Percentiles rank a stretch among this genome's conserved stretches.
Conservation (phyloP, 2,888 invertebrate species). For the Tipula helvola region DNA sequence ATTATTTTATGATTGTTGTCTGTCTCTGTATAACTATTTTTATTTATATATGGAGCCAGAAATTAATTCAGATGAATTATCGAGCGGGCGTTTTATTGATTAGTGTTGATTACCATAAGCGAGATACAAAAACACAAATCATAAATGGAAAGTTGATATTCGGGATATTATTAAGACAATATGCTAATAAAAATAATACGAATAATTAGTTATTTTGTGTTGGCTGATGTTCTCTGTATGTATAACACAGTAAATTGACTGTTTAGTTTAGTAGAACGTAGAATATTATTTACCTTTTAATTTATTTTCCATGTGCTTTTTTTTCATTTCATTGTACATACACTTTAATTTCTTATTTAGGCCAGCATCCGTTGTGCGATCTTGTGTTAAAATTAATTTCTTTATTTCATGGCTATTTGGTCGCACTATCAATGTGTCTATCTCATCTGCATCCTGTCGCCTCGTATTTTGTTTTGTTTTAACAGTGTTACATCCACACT, state of each 20-base stretch:
- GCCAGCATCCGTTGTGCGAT: neutral
- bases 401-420: neutral
- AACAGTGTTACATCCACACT: neutral
- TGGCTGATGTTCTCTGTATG: neutral
- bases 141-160: neutral
- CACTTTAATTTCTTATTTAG: neutral
- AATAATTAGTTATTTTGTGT: neutral
- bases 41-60: neutral
- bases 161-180: neutral
- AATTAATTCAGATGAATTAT: neutral
- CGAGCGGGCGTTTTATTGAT: neutral
- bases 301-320: neutral
- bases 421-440: neutral
- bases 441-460: neutral
- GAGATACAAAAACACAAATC: neutral
- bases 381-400: neutral
- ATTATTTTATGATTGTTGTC: neutral
- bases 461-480: neutral
- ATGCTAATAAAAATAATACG: neutral
- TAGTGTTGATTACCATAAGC: neutral
- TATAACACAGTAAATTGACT: no score
- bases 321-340: neutral
- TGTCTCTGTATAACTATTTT: neutral
- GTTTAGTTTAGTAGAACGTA: neutral
- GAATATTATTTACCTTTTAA: neutral